phyloP scores from a whole-genome alignment of 1,140 invertebrate genomes.

The Neodiprion lecontei region DNA sequence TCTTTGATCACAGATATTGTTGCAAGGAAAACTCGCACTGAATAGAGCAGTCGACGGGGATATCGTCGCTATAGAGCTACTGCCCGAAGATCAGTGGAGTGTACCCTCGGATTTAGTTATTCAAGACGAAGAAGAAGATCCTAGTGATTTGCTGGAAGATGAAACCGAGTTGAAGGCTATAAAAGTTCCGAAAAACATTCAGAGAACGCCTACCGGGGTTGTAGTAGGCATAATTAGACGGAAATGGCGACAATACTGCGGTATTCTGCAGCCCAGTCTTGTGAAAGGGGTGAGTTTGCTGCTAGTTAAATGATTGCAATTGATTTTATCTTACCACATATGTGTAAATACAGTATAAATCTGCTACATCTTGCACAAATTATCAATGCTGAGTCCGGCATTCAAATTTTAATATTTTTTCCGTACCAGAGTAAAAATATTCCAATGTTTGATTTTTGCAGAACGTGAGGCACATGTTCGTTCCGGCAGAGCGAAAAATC shows the following conservation, averaged over 20 bases:
- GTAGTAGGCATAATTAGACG: conserved; percentile 95
- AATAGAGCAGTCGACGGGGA: conserved; percentile 98
- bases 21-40: conserved; percentile 87
- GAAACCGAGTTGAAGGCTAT: conserved; percentile 62
- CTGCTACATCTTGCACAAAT: too few relatives aligned
- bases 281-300: conserved; percentile 71
- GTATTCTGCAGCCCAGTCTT: conserved; percentile 84
- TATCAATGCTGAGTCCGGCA: too few relatives aligned
- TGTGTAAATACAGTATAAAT: too few relatives aligned
- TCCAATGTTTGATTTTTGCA: conserved; percentile 48
- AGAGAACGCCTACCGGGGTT: conserved; percentile 80
- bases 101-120: conserved; percentile 84
- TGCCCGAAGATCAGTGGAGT: conserved; percentile 91
- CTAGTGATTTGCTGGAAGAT: conserved; percentile 71
- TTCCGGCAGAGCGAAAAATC: conserved; percentile 88
- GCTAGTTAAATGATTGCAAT: conserved; percentile 13
- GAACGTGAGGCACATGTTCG: conserved; percentile 83
- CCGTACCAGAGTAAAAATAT: too few relatives aligned
- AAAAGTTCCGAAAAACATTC: conserved; percentile 47
- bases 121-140: conserved; percentile 79
- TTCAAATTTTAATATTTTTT: too few relatives aligned
- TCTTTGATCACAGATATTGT: conserved; percentile 71
- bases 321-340: conserved; percentile 13
- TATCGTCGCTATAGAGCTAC: conserved; percentile 88
- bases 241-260: conserved; percentile 97